phyloP scores from a whole-genome alignment of 1,140 invertebrate species.

The Metaphire vulgaris region DNA sequence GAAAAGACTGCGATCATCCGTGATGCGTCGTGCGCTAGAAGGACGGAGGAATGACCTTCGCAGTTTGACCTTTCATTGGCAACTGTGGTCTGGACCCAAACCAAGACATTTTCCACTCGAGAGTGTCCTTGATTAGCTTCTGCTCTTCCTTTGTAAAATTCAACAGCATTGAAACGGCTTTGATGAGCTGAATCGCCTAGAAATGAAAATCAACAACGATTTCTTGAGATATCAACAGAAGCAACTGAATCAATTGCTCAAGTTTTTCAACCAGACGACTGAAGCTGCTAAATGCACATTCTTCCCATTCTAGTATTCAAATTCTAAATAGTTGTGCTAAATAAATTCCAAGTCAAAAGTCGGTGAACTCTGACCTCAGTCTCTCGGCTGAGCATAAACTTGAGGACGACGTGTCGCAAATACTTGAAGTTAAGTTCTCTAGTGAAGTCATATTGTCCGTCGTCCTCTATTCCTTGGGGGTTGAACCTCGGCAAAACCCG shows the following conservation, averaged over 20 bases:
- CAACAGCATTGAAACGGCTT: constrained; percentile 75
- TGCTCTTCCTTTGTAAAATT: constrained; percentile 80
- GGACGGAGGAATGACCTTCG: constrained; percentile 53
- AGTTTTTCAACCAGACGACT: no score
- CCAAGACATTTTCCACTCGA: constrained; percentile 83
- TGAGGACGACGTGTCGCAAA: constrained; percentile 83
- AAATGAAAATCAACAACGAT: no score
- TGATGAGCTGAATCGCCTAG: constrained; percentile 78
- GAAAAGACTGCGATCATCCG: no score
- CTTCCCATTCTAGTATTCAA: no score
- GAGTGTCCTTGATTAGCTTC: constrained; percentile 71
- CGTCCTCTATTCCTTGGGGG: neutral
- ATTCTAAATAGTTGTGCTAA: no score
- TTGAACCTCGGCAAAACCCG: neutral
- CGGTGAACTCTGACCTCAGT: constrained; percentile 68
- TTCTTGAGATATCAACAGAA: no score
- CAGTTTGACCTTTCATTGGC: constrained; percentile 56
- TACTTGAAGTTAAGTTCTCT: constrained; percentile 75
- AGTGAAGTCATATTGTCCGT: neutral
- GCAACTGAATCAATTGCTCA: no score
- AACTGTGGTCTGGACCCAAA: constrained; percentile 64
- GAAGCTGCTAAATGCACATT: no score
- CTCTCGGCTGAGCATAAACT: constrained; percentile 79
- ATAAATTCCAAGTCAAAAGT: no score
- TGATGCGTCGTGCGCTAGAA: no score